Percentiles rank a stretch among this genome's conserved stretches.
phyloP scores from a whole-genome alignment of 2,113 vertebrate species.

The Lasiurus borealis region DNA sequence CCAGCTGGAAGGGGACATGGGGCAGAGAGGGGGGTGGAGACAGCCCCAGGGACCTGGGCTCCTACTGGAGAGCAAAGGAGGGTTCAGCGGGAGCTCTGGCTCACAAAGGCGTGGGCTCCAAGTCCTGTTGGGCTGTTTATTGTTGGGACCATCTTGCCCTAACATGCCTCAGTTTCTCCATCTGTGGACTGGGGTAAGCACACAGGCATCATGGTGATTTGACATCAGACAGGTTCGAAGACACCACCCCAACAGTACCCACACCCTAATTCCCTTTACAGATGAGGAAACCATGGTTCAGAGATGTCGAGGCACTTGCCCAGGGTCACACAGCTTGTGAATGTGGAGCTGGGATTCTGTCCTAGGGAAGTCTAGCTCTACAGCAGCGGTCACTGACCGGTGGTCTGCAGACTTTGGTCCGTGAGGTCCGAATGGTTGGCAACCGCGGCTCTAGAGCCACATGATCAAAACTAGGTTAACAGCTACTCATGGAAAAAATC shows the following conservation, averaged over 20 bases:
- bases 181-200: neutral
- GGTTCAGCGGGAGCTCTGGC: fast-evolving
- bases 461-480: neutral
- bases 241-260: neutral
- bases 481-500: neutral
- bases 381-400: no score
- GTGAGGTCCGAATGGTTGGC: no score
- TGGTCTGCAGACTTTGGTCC: no score
- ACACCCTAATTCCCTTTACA: neutral
- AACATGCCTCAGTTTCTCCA: neutral
- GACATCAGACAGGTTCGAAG: neutral
- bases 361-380: neutral
- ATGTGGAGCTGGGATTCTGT: neutral
- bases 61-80: neutral
- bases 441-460: neutral
- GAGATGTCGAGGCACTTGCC: neutral
- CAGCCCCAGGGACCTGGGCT: neutral
- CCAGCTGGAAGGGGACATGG: neutral
- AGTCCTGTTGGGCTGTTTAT: neutral
- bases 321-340: neutral
- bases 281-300: neutral
- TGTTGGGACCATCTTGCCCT: neutral
- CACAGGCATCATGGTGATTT: neutral
- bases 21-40: neutral
- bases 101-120: neutral